Evolutionary conservation across 2,797 vertebrate genomes (phyloP).

Genomic region (Eleutherodactylus coqui): DNA sequence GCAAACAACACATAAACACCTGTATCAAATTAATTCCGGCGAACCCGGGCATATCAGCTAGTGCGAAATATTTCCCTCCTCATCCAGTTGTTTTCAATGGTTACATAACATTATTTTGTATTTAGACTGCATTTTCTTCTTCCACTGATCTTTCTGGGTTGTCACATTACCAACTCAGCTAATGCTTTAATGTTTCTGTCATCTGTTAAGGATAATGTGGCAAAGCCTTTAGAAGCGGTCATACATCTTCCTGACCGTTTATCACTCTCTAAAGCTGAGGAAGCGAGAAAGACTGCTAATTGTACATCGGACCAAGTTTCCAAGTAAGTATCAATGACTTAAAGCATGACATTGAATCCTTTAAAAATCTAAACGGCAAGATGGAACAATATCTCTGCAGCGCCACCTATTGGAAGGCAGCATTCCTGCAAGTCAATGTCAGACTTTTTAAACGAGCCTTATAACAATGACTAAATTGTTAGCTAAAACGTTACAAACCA

Average conservation of each 20-base stretch:
- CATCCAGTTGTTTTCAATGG: no score
- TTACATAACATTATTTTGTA: background rate
- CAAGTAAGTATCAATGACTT: conserved; percentile 38
- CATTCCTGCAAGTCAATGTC: no score
- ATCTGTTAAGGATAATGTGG: conserved; percentile 68
- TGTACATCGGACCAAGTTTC: background rate
- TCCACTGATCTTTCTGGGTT: background rate
- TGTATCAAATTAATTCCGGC: no score
- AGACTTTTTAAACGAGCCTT: no score
- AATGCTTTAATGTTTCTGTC: conserved; percentile 67
- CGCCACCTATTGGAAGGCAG: no score
- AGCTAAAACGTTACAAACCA: no score
- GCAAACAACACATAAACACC: no score
- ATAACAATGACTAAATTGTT: no score
- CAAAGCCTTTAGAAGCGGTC: conserved; percentile 73
- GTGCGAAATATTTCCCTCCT: no score
- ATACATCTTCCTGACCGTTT: conserved; percentile 76
- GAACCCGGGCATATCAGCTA: no score
- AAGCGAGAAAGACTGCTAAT: background rate
- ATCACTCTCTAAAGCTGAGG: background rate
- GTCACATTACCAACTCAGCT: background rate
- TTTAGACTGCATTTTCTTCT: background rate
- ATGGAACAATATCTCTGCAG: no score
- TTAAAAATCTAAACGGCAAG: no score
- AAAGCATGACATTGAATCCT: background rate